Percentiles rank a stretch among this genome's conserved stretches.
Conservation (phyloP, 2,113 vertebrate species). For the Stictonetta naevosa region DNA sequence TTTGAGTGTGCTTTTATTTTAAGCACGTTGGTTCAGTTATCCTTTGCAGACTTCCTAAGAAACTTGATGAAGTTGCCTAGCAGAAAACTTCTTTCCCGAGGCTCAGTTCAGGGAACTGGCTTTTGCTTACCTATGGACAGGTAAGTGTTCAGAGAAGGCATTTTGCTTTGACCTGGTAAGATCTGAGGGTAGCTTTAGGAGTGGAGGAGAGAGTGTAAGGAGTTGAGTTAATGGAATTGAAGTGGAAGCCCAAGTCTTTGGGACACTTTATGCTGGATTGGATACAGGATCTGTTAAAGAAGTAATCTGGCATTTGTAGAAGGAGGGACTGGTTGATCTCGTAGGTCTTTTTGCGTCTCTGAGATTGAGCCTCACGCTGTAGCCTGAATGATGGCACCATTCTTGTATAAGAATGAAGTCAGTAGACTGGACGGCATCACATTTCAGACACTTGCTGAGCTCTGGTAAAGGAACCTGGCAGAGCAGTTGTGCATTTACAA, state of each 20-base stretch:
- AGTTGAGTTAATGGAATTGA: neutral
- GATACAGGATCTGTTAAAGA: neutral
- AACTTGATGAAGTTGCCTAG: neutral
- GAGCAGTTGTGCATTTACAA: neutral
- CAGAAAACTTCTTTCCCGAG: neutral
- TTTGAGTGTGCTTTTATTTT: neutral
- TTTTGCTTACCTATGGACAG: neutral
- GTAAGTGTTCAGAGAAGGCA: neutral
- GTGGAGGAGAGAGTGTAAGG: neutral
- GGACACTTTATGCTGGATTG: neutral
- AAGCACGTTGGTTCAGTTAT: neutral
- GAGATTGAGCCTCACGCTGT: neutral
- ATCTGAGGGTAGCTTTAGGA: neutral
- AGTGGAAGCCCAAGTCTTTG: neutral
- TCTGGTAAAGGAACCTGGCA: neutral
- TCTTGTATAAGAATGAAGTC: neutral
- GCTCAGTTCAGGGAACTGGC: neutral
- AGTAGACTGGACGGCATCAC: neutral
- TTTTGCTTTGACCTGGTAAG: neutral
- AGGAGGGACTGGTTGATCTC: neutral
- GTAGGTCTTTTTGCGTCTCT: neutral
- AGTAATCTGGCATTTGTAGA: neutral
- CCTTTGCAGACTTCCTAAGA: neutral
- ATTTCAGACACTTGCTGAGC: neutral
- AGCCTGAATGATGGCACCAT: neutral